A percentile compares a stretch with the other conserved stretches of the same genome.
These are phyloP conservation scores for Ophion ellenae DNA, from an alignment of 2,888 invertebrate species.

Conservation along the genomic window DNA sequence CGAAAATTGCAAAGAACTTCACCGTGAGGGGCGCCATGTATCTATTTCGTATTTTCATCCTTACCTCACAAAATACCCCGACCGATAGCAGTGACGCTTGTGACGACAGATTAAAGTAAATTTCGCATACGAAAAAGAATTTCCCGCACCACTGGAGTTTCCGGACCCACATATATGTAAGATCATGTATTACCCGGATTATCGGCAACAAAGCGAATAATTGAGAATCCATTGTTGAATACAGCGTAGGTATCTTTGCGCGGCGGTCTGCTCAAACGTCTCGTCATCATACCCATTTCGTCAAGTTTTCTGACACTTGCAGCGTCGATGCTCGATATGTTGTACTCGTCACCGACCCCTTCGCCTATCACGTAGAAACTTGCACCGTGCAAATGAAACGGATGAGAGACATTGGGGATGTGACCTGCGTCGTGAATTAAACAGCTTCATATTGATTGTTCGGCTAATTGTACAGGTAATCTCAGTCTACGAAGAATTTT, in stretches of 20 bases:
- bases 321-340: constrained; percentile 87
- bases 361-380: constrained; percentile 92
- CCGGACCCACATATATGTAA: neutral
- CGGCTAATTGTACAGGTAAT: neutral
- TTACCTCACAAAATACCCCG: no score
- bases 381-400: constrained; percentile 93
- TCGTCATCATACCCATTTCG: constrained; percentile 87
- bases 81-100: no score
- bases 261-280: constrained; percentile 90
- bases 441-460: neutral
- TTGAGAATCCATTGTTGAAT: constrained; percentile 95
- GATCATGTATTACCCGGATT: constrained; percentile 89
- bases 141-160: neutral
- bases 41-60: neutral
- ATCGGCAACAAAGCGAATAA: constrained; percentile 92
- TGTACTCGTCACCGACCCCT: constrained; percentile 83
- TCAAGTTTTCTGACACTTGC: constrained; percentile 90
- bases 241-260: constrained; percentile 94
- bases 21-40: neutral
- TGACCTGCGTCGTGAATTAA: neutral
- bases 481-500: neutral
- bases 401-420: neutral
- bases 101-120: no score
- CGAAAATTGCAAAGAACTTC: neutral
- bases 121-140: no score